A percentile compares a stretch with the other conserved stretches of the same genome.
phyloP scores from a whole-genome alignment of 2,888 invertebrate genomes.

The Hypomecis atomaria region DNA sequence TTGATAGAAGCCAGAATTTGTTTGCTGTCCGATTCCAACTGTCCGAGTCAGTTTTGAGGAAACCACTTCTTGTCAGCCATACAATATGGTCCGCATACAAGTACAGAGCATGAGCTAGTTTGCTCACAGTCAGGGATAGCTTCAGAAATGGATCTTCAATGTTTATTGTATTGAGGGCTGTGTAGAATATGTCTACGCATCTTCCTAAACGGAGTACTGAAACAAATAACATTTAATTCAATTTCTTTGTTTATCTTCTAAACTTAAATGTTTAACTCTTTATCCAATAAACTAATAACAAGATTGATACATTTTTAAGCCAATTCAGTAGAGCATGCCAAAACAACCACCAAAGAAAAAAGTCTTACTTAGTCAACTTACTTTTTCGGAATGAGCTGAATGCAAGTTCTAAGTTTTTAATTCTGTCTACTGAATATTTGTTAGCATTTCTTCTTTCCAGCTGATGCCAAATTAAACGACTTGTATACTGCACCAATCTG shows the following conservation, averaged over 20 bases:
- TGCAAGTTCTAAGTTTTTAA: slow-evolving; percentile 92
- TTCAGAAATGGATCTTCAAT: slow-evolving; percentile 89
- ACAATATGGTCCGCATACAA: slow-evolving; percentile 94
- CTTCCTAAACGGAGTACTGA: slow-evolving; percentile 94
- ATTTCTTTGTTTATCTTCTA: too few species aligned
- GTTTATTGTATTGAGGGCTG: slow-evolving; percentile 88
- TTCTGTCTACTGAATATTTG: slow-evolving; percentile 88
- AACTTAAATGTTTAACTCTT: too few species aligned
- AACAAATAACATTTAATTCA: slow-evolving; percentile 52
- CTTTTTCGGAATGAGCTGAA: slow-evolving; percentile 94
- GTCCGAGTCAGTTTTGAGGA: slow-evolving; percentile 87
- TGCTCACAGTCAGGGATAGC: slow-evolving; percentile 90
- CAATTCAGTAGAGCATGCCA: too few species aligned
- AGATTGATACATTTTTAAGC: too few species aligned
- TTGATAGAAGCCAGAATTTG: slow-evolving; percentile 93
- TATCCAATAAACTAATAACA: too few species aligned
- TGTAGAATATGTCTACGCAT: slow-evolving; percentile 92
- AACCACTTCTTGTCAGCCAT: slow-evolving; percentile 92
- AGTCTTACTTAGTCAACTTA: slow-evolving; percentile 64
- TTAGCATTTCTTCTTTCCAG: slow-evolving; percentile 86
- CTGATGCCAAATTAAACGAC: slow-evolving; percentile 92
- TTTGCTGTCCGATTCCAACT: slow-evolving; percentile 91
- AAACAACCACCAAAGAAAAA: too few species aligned
- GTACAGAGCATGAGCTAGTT: slow-evolving; percentile 91
- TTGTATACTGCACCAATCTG: slow-evolving; percentile 93